Evolutionary conservation across 1,140 invertebrate species (phyloP), one percentile per base, ranked within the genome.

Genomic region (Meloidogyne exigua): DNA sequence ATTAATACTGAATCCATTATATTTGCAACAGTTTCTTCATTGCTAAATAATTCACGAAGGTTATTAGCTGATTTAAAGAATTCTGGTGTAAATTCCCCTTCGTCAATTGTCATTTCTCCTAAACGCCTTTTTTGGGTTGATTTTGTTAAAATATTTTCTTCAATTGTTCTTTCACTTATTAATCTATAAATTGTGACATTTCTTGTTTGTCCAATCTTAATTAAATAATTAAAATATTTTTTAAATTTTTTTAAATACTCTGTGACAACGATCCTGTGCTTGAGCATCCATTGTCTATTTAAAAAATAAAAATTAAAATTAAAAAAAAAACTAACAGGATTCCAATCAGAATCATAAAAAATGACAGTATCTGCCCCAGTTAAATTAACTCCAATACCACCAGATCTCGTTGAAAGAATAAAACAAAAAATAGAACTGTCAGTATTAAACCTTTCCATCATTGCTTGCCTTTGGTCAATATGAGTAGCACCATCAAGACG

Each of bases 271-370:
- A 78, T 85, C 97, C 89, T 99, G 96, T 72, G 96, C 96, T 89
- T 95, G 96, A 65, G 95, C 95, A 91, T 99, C 96, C 96, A 99
- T 99, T 0, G 96, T 99, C 72, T 73, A n/a, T 36, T 63, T 21
- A 72, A 36, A 2, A 65, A 65, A 71, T 10, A 28, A 64, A 32
- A 64, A 62, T 15, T 65, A 64, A 18, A 9, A 42, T 25, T 70
- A 26, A 23, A 42, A 70, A 9, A 57, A 21, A 32, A 44, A 13
- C 72, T 18, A 21, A 73, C 72, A 64, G 96, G 96, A 91, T 99
- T 99, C 97, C 96, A 99, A 89, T 99, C 97, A 79, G 94, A 96
- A 89, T 99, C 97, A 89, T 99, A 99, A 90, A 99, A 99, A 87
- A 99, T 93, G 64, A 99, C 97, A 81, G 95, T 98, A 89, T 99